These are phyloP conservation scores for Thunnus thynnus DNA, from an alignment of 2,113 vertebrate species.

Conservation along the genomic window DNA sequence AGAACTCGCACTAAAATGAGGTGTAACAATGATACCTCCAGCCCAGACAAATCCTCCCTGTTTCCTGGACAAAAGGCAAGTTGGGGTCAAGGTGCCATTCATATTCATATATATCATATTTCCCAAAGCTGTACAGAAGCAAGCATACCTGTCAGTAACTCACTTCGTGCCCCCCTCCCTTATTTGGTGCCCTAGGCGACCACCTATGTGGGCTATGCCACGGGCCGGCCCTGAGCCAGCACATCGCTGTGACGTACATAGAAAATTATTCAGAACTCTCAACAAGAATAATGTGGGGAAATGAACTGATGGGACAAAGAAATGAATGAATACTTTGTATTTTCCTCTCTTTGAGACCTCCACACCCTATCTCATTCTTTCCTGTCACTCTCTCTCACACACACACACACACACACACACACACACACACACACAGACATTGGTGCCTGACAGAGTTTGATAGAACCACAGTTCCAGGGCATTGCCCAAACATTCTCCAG, in stretches of 20 bases:
- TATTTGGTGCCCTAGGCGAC: too few species aligned
- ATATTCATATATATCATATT: too few species aligned
- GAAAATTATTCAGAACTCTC: not conserved
- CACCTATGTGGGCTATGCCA: too few species aligned
- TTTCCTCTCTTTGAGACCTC: conserved; percentile 25
- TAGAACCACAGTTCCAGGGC: conserved; percentile 59
- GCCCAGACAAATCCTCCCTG: too few species aligned
- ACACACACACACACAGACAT: conserved; percentile 24
- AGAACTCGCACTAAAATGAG: too few species aligned
- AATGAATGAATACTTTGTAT: not conserved
- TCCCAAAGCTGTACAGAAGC: too few species aligned
- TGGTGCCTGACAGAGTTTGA: conserved; percentile 65
- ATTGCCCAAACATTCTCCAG: conserved; percentile 57
- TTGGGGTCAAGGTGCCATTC: too few species aligned
- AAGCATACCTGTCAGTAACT: too few species aligned
- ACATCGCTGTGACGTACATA: not conserved
- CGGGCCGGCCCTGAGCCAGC: not conserved
- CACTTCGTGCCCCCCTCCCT: too few species aligned
- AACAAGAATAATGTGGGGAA: not conserved
- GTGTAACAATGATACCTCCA: too few species aligned
- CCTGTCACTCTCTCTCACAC: not conserved
- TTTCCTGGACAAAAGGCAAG: too few species aligned
- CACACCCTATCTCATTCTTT: conserved; percentile 4
- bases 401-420: conserved; percentile 14
- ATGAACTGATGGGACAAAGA: not conserved